Evolutionary conservation across 2,888 invertebrate genomes (phyloP), one percentile per base, ranked within the genome.

Genomic region (Crocallis elinguaria): DNA sequence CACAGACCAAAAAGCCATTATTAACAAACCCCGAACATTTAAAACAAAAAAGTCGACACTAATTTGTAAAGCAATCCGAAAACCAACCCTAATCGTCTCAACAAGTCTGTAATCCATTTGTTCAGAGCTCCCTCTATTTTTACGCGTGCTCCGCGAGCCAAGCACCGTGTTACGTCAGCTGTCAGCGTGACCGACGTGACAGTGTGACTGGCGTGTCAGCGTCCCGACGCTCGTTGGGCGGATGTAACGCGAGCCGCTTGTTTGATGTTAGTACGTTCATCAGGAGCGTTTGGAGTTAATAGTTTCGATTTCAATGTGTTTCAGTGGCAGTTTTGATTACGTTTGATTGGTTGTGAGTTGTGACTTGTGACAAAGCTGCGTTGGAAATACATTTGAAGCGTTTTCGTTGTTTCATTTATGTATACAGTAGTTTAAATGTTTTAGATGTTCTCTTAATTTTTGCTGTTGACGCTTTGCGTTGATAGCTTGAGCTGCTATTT

Each of bases 151-250:
- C 30, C 19, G 27, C 29, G 39, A 29, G 51, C 39, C 49, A 39
- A 16, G 8, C 42, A 33, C 35, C 37, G 30, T 50, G 43, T 45
- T 62, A 39, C 38, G 38, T 41, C 45, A 36, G 33, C 37, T 62
- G 59, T 49, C 57, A 51, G 41, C 38, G 38, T 46, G 58, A 49
- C 46, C 50, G 60, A 57, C 53, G 32, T 52, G 49, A 44, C 59
- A 65, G 43, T 29, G 45, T 54, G 49, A 37, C 62, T 59, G 53
- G 57, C 53, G 48, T 50, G 67, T 62, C 69, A 36, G 49, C 17
- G 11, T 14, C 13, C 23, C 70, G 77, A 74, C 75, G 66, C 68
- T 73, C 66, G 74, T 75, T 77, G 62, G 78, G 64, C 73, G 73
- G 74, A 73, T 73, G 77, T 69, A 77, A 78, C 58, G 48, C 51